phyloP scores from a whole-genome alignment of 2,113 vertebrate genomes.

The Pseudorasbora parva region DNA sequence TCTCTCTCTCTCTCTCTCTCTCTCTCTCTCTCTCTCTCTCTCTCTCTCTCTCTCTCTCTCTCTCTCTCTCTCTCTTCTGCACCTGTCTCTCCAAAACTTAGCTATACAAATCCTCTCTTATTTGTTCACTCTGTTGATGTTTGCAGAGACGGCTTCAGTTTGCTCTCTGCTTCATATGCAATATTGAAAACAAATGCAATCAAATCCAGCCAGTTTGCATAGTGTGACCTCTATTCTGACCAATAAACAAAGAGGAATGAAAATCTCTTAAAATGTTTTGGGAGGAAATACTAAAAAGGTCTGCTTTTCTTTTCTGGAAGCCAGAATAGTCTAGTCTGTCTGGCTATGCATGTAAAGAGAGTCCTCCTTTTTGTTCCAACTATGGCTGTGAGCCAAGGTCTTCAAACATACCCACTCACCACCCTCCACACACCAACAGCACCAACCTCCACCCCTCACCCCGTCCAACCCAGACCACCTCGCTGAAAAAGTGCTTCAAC shows the following conservation, averaged over 20 bases:
- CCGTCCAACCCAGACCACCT: constrained; percentile 68
- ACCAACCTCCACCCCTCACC: constrained; percentile 54
- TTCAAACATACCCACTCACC: constrained; percentile 73
- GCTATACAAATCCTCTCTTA: constrained; percentile 64
- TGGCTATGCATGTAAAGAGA: constrained; percentile 83
- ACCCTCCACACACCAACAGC: constrained; percentile 45
- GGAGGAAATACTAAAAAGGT: constrained; percentile 46
- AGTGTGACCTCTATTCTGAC: constrained; percentile 50
- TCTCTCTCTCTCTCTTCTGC: constrained; percentile 32
- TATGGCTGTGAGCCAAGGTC: constrained; percentile 75
- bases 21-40: constrained; percentile 12
- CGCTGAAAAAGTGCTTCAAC: constrained; percentile 71
- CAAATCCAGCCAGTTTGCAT: constrained; percentile 63
- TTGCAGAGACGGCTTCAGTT: constrained; percentile 69
- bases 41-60: constrained; percentile 19
- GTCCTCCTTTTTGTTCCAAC: constrained; percentile 78
- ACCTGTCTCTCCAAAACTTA: constrained; percentile 60
- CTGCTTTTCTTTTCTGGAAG: constrained; percentile 67
- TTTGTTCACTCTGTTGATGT: constrained; percentile 69
- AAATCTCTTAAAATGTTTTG: constrained; percentile 49
- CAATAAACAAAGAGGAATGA: constrained; percentile 50
- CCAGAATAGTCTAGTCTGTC: constrained; percentile 75
- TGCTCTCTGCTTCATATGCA: constrained; percentile 59
- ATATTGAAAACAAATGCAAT: constrained; percentile 73
- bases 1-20: constrained; percentile 31